These are phyloP conservation scores for Ectobius pallidus DNA, from an alignment of 2,888 invertebrate genomes.

Conservation along the genomic window DNA sequence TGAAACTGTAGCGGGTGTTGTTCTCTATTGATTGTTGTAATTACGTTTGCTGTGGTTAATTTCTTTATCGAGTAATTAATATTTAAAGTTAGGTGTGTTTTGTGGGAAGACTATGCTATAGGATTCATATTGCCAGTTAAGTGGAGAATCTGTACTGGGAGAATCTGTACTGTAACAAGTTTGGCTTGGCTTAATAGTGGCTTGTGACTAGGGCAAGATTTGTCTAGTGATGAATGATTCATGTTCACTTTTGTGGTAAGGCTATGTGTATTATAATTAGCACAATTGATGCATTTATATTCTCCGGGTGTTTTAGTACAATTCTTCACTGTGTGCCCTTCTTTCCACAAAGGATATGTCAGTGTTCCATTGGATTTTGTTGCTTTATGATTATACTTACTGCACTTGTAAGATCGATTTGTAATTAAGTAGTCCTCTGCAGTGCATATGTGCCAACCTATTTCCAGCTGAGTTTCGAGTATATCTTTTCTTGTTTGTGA, in stretches of 20 bases:
- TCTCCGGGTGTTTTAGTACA: not conserved
- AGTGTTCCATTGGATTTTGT: not conserved
- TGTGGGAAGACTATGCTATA: no score
- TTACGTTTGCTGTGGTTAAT: no score
- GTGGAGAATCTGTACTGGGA: no score
- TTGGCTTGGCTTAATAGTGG: not conserved
- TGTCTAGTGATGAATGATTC: not conserved
- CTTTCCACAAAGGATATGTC: not conserved
- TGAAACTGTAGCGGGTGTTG: no score
- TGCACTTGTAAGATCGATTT: not conserved
- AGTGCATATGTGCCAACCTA: not conserved
- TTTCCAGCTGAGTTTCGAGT: not conserved
- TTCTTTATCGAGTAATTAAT: no score
- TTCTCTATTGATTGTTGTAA: no score
- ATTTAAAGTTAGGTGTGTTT: no score
- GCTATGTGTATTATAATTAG: not conserved
- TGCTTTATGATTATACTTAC: constrained; percentile 6
- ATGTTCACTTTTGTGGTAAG: not conserved
- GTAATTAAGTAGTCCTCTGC: not conserved
- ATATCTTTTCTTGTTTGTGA: not conserved
- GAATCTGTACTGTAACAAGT: no score
- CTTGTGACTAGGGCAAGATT: not conserved
- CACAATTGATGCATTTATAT: not conserved
- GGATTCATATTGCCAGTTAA: no score
- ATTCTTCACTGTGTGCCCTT: not conserved